Evolutionary conservation across 2,888 invertebrate genomes (phyloP).

Genomic region (Masnerella sp.): DNA sequence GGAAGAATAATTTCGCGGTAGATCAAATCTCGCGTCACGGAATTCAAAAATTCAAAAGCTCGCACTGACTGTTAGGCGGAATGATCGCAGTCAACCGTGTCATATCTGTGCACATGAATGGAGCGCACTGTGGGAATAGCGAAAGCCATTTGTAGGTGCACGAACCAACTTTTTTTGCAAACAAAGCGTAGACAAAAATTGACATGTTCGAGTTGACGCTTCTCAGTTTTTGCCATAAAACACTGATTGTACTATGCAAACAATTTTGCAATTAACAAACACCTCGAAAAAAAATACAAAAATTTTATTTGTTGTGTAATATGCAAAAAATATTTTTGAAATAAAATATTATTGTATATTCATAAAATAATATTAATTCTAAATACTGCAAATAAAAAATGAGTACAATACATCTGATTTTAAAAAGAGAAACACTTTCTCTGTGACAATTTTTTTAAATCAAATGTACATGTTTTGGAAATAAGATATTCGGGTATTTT

Average conservation of each 20-base stretch:
- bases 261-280: not conserved
- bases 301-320: too few relatives aligned
- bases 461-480: too few relatives aligned
- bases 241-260: not conserved
- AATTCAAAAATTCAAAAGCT: constrained; percentile 37
- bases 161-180: constrained; percentile 11
- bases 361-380: not conserved
- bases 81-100: constrained; percentile 32
- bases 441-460: not conserved
- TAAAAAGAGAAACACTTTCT: too few relatives aligned
- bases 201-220: constrained; percentile 5
- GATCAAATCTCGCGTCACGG: constrained; percentile 30
- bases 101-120: constrained; percentile 36
- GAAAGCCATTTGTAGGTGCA: constrained; percentile 15
- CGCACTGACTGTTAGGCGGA: constrained; percentile 27
- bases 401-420: not conserved
- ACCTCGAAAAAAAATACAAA: too few relatives aligned
- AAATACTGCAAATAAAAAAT: not conserved
- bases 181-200: constrained; percentile 17
- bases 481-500: too few relatives aligned
- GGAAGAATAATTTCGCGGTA: constrained; percentile 26
- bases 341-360: too few relatives aligned
- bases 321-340: too few relatives aligned
- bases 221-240: not conserved
- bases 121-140: constrained; percentile 23